phyloP scores from a whole-genome alignment of 2,113 vertebrate species.

The Collichthys lucidus region DNA sequence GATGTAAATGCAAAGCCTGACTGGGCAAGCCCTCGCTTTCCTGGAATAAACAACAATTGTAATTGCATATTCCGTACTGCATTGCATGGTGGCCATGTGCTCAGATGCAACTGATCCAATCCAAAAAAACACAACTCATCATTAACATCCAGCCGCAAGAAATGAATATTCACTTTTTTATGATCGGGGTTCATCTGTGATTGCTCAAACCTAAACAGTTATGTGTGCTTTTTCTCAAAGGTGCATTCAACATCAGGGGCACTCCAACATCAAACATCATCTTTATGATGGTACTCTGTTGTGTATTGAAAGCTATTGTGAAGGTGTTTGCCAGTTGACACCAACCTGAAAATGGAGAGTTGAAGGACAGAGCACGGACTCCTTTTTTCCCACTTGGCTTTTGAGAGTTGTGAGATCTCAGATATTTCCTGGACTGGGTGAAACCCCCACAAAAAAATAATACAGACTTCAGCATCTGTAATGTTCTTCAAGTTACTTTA shows the following conservation, averaged over 20 bases:
- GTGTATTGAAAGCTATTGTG: not conserved
- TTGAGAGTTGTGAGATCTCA: not conserved
- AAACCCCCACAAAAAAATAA: not conserved
- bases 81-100: too few species aligned
- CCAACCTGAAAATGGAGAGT: not conserved
- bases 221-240: not conserved
- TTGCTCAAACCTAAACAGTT: too few species aligned
- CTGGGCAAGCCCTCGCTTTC: too few species aligned
- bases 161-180: too few species aligned
- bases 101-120: too few species aligned
- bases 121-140: too few species aligned
- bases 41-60: too few species aligned
- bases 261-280: not conserved
- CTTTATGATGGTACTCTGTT: not conserved
- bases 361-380: not conserved
- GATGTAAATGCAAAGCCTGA: too few species aligned
- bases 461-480: not conserved
- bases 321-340: not conserved
- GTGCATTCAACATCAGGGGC: not conserved
- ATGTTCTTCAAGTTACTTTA: not conserved
- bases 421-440: not conserved
- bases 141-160: too few species aligned
- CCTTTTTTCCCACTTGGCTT: not conserved
- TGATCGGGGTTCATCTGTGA: too few species aligned
- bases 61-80: too few species aligned